Evolutionary conservation across 2,888 invertebrate species (phyloP), one percentile per base, ranked within the genome.

Genomic region (Drosophila ezoana): DNA sequence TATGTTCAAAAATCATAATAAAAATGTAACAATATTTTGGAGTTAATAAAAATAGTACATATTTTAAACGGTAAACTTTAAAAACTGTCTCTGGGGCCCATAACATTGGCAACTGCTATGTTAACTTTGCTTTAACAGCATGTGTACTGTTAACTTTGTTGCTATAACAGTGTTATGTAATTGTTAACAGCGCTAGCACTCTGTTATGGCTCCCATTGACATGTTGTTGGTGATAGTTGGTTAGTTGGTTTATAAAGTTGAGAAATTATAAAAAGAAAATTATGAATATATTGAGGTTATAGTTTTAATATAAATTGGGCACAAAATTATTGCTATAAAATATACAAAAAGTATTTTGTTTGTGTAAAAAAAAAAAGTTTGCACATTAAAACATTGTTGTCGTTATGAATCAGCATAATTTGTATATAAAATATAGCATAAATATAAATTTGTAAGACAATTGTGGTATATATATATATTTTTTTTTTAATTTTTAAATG

Each of bases 21-120:
- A 77, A 80, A 85, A 90, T 90, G 72, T 87, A 87, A 85, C 87
- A 87, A 77, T 75, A 69, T 72, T 76, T 81, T 68, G 40, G 28
- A 52, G 73, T 72, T 72, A 72, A 77, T 67, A 61, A 66, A 63
- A 73, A 63, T 69, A 62, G 69, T 61, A 76, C 59, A 72, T 47
- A 37, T 47, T 53, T 38, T 43, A 57, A 61, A 60, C 63, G 18
- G 40, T 69, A 16, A 69, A 53, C 60, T 57, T 35, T 44, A 44
- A 44, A 9, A 45, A 40, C 20, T 45, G 52, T 44, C 28, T 14
- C 4, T 72, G 64, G 44, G 41, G 43, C 9, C 63, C 74, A 73
- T 66, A 76, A 67, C 63, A 60, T 28, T 51, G 18, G 28, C 33
- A n/a, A 11, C 14, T 28, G 52, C 20, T 16, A 20, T 47, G 53